Evolutionary conservation across 1,140 invertebrate species (phyloP), one percentile per base, ranked within the genome.

Genomic region (Drosophila bocki): DNA sequence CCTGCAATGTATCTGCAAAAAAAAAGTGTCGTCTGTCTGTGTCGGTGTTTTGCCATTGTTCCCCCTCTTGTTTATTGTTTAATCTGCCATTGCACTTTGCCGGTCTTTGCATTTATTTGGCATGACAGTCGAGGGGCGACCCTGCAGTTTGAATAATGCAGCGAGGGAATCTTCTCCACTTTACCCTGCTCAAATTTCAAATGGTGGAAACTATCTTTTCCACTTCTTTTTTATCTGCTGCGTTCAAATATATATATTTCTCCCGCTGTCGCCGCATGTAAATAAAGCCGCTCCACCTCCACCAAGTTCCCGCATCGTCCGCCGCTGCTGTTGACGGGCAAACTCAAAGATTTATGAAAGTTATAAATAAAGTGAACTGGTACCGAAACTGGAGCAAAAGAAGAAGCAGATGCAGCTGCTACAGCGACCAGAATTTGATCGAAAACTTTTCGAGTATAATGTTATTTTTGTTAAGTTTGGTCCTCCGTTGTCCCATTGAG

Each of bases 21-120:
- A 54, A 56, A 68, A 75, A 82, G 57, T 80, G 58, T 80, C 84
- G 60, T 70, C 78, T 75, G 51, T 65, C 48, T 50, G 45, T 47
- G 32, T 62, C 35, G 19, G 8, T 47, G 47, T 37, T 37, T 32
- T 57, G 50, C 39, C 45, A 74, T 76, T 84, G 76, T 81, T 62
- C 58, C 51, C 58, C 45, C 35, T 61, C 41, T 64, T 80, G 75
- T 75, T 88, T 74, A 77, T 80, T 88, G 84, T 83, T 88, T 60
- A 84, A 84, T 80, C 68, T 78, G 67, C 68, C 80, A 80, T 78
- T 87, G 76, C 84, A 87, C 79, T 86, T 75, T 80, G 59, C 79
- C 39, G 67, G 47, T 61, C 48, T 62, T 47, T 71, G 64, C 57
- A 78, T 62, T 62, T 78, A 56, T 78, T 53, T 53, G 60, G 45